Conservation (phyloP, 2,113 vertebrate genomes). For the Notiomystis cincta region DNA sequence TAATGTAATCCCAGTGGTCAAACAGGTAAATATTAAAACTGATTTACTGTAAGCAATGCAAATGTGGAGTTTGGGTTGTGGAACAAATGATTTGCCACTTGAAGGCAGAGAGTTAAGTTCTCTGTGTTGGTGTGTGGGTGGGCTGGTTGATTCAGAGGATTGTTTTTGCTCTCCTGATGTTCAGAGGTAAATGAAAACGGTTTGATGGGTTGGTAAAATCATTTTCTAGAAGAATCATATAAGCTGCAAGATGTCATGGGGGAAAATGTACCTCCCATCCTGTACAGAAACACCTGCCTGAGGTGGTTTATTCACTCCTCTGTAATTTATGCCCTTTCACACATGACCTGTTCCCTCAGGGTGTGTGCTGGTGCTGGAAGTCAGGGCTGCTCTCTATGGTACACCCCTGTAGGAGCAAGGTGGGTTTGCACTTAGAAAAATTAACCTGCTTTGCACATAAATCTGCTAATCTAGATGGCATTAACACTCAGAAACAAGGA, state of each 20-base stretch:
- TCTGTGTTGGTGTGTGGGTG: neutral
- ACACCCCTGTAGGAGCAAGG: neutral
- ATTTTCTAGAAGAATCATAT: neutral
- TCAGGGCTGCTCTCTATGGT: neutral
- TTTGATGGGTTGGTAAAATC: neutral
- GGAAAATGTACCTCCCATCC: neutral
- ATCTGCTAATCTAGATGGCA: neutral
- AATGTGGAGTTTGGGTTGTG: rapidly evolving
- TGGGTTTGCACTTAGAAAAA: neutral
- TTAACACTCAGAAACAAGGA: neutral
- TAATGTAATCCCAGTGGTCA: neutral
- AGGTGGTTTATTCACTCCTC: neutral
- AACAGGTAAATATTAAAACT: neutral
- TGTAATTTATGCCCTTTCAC: neutral
- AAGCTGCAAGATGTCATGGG: neutral
- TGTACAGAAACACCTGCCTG: neutral
- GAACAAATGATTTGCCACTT: neutral
- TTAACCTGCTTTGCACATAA: neutral
- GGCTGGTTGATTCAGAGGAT: neutral
- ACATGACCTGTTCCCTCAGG: neutral
- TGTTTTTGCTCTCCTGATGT: neutral
- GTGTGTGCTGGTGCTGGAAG: neutral
- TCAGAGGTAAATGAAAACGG: neutral
- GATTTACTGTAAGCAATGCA: neutral
- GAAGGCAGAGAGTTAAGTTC: neutral